A percentile compares a stretch with the other conserved stretches of the same genome.
Evolutionary conservation across 2,888 invertebrate genomes (phyloP).

Genomic region (Pristionchus fissidentatus): DNA sequence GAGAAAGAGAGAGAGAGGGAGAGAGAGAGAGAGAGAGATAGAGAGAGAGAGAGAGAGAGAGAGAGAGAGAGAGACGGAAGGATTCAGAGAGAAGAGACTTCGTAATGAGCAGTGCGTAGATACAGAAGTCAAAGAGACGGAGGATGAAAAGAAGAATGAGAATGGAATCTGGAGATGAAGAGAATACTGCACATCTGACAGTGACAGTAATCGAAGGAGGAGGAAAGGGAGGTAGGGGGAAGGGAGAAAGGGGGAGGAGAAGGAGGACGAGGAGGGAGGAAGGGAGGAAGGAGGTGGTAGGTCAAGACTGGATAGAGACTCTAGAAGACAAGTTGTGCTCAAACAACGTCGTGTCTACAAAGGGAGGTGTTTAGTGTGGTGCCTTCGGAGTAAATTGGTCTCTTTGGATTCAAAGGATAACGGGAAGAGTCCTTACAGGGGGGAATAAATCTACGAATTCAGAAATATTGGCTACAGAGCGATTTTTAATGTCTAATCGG

Average conservation of each 20-base stretch:
- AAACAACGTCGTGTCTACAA: too few species aligned
- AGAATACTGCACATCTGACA: not conserved
- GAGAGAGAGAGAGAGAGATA: too few species aligned
- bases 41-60: too few species aligned
- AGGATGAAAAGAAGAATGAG: not conserved
- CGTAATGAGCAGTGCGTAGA: not conserved
- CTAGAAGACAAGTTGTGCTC: not conserved
- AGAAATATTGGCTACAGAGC: not conserved
- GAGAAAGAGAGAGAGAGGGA: not conserved
- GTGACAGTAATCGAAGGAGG: slow-evolving; percentile 5
- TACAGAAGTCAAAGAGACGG: not conserved
- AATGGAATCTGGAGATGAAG: slow-evolving; percentile 5
- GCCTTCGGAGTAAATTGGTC: too few species aligned
- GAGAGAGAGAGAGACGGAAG: not conserved
- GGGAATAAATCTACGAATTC: too few species aligned
- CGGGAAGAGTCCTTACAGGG: too few species aligned
- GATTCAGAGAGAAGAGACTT: not conserved
- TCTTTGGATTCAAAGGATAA: too few species aligned
- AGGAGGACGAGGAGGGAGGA: not conserved
- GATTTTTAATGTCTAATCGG: not conserved
- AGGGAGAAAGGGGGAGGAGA: not conserved
- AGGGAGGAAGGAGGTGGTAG: not conserved
- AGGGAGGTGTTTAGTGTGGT: too few species aligned
- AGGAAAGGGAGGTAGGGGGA: not conserved
- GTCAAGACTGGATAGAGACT: not conserved